These are phyloP conservation scores for Malacoctenus gilli DNA, from an alignment of 2,797 vertebrate genomes.

Conservation along the genomic window DNA sequence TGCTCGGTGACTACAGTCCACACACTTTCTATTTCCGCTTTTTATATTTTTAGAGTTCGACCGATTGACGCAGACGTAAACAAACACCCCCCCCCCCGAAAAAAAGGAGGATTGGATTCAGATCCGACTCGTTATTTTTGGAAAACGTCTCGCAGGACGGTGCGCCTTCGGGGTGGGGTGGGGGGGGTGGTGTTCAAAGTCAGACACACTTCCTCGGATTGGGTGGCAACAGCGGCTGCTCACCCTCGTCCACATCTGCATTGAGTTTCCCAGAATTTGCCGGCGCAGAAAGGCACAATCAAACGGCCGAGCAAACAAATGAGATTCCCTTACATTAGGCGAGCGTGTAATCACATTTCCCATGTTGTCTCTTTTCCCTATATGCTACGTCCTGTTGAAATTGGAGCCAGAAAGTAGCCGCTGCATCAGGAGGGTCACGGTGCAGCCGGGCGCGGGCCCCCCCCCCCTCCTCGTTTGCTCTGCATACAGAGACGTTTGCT, in stretches of 20 bases:
- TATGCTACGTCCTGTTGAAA: constrained; percentile 47
- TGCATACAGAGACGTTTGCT: constrained; percentile 55
- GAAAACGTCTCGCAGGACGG: neutral
- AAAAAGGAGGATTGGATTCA: neutral
- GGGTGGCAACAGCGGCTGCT: constrained; percentile 51
- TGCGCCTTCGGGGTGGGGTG: constrained; percentile 29
- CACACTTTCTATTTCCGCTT: constrained; percentile 20
- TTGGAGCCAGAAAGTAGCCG: constrained; percentile 43
- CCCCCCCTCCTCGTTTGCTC: constrained; percentile 47
- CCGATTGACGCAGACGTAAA: too few species aligned
- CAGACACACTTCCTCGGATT: constrained; percentile 40
- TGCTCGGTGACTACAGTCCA: constrained; percentile 35
- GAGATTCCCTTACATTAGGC: constrained; percentile 75
- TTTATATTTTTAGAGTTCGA: constrained; percentile 16
- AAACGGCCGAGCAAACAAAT: constrained; percentile 71
- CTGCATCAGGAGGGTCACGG: constrained; percentile 62
- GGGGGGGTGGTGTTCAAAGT: too few species aligned
- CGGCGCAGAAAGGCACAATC: constrained; percentile 59
- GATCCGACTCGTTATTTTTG: constrained; percentile 13
- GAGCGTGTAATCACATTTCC: constrained; percentile 74
- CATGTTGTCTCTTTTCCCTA: constrained; percentile 61
- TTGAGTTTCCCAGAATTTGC: constrained; percentile 46
- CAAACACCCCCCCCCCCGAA: too few species aligned
- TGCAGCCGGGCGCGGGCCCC: constrained; percentile 51
- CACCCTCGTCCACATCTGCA: constrained; percentile 54